Base-by-base conservation (phyloP, 2,888 invertebrate species). In the Lysandra bellargus region DNA sequence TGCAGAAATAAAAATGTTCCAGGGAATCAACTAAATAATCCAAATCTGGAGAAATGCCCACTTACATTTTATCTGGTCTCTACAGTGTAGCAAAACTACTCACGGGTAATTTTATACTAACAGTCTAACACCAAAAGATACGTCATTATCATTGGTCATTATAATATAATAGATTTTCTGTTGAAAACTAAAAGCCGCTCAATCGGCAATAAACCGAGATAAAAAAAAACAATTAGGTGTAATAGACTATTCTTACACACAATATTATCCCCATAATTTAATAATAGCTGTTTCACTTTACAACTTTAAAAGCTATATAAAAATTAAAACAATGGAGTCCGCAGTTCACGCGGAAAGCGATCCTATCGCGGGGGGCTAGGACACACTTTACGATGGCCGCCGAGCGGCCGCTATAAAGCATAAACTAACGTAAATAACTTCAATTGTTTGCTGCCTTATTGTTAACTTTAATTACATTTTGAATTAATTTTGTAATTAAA, bases 401-500 rank as follows among this genome's bases (percentile, higher is more conserved):
- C 57, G n/a, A 33, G 85, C 86, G 85, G 86, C 89, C 87, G 80
- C 78, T 73, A 83, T 83, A 82, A 81, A 82, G 83, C 94, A 94
- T 95, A 94, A 94, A 95, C 94, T 94, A 93, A 95, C 94, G 94
- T 94, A 95, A 94, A 95, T 95, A 95, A 94, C 95, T 94, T 94
- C 95, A 95, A 95, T 95, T 95, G 95, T 95, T 95, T 92, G 94
- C 93, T 90, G 93, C 93, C 94, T 95, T 94, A 95, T 95, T 95
- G 95, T 95, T 94, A 95, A 95, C 93, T 95, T 95, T 95, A 95
- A 95, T 95, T 95, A 95, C 95, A 94, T 95, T 95, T 95, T 95
- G 95, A 95, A 95, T 95, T 95, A 95, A 95, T 95, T 95, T 95
- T 93, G 94, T 95, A 95, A 95, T 95, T 95, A 95, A 95, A 95